Percentiles rank a stretch among this genome's conserved stretches.
Conservation (phyloP, 2,888 invertebrate genomes). For the Caenorhabditis sp. region DNA sequence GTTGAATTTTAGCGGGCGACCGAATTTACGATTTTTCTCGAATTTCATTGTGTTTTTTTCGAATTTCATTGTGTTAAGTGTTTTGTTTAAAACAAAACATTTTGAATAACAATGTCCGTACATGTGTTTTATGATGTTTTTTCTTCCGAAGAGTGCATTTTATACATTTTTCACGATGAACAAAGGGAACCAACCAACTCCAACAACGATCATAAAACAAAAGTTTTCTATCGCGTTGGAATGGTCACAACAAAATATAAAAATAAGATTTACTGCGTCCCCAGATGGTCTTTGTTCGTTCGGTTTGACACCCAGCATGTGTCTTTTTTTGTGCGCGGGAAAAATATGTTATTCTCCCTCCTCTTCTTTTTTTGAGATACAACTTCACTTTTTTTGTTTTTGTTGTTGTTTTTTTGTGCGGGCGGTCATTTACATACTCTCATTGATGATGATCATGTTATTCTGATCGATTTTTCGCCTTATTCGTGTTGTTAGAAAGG, state of each 20-base stretch:
- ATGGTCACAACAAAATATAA: not conserved
- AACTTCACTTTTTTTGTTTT: not conserved
- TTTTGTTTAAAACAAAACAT: no score
- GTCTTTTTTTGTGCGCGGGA: not conserved
- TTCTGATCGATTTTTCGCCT: conserved; percentile 4
- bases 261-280: not conserved
- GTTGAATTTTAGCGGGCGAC: no score
- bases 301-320: not conserved
- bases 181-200: no score
- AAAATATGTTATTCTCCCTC: not conserved
- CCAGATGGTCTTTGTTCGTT: not conserved
- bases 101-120: no score
- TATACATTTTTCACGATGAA: no score
- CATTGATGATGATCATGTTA: not conserved
- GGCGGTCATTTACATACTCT: not conserved
- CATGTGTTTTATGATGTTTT: no score
- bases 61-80: no score
- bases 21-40: no score
- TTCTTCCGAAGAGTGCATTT: no score
- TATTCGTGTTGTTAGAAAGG: not conserved
- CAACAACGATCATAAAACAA: not conserved
- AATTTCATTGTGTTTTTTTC: no score
- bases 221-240: no score
- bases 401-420: conserved; percentile 6
- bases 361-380: not conserved